Percentiles rank a stretch among this genome's conserved stretches.
phyloP scores from a whole-genome alignment of 2,113 vertebrate genomes.

The Urocynchramus pylzowi region DNA sequence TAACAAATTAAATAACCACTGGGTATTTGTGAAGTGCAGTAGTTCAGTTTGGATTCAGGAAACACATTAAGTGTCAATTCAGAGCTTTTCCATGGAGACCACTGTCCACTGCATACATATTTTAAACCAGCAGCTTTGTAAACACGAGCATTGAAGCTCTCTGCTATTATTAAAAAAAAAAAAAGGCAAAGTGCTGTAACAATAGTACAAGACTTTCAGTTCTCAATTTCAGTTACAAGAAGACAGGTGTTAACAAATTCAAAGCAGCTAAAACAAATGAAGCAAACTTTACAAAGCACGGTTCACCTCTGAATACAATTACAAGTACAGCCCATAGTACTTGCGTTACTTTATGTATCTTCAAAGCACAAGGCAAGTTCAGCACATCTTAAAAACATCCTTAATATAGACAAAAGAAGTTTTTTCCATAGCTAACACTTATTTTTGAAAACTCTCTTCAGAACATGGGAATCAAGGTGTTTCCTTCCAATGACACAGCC shows the following conservation, averaged over 20 bases:
- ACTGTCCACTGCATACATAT: neutral
- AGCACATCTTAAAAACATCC: neutral
- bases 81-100: neutral
- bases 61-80: neutral
- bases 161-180: neutral
- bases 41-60: neutral
- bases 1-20: neutral
- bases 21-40: neutral
- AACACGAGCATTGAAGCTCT: neutral
- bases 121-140: neutral
- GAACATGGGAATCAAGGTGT: neutral
- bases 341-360: neutral
- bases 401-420: neutral
- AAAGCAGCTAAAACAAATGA: neutral
- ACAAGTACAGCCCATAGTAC: neutral
- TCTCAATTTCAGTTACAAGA: neutral
- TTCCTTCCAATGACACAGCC: neutral
- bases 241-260: neutral
- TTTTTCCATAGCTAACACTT: neutral
- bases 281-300: neutral
- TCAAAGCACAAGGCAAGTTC: neutral
- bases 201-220: neutral
- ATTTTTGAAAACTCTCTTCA: neutral
- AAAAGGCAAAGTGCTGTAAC: neutral
- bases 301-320: neutral